Conservation (phyloP, 2,888 invertebrate genomes). For the Tiphia femorata region DNA sequence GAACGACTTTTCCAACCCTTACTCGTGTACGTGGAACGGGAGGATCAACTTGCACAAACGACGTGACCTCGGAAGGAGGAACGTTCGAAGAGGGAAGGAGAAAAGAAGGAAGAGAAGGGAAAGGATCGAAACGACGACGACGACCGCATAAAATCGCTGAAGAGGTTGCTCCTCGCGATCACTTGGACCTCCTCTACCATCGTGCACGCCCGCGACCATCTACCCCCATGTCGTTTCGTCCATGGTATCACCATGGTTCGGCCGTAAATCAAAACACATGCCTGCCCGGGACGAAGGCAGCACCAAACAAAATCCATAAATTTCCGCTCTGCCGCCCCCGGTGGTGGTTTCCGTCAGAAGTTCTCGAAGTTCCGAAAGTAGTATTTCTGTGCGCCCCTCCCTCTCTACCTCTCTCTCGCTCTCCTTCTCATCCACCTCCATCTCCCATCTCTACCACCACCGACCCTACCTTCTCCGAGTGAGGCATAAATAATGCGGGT, state of each 20-base stretch:
- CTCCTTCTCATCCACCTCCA: too few species aligned
- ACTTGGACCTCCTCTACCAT: too few species aligned
- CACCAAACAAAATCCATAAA: constrained; percentile 68
- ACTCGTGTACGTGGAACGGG: too few species aligned
- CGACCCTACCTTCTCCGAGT: too few species aligned
- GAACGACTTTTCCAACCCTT: too few species aligned
- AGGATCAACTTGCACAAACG: too few species aligned
- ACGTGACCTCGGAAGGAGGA: too few species aligned
- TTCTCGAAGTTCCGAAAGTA: constrained; percentile 66
- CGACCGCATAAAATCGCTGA: not conserved
- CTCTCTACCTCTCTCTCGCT: constrained; percentile 36
- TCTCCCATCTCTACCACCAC: too few species aligned
- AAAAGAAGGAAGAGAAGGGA: not conserved
- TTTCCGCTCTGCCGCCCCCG: constrained; percentile 63
- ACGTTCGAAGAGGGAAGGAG: not conserved
- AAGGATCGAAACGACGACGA: not conserved
- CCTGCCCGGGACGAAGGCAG: constrained; percentile 44
- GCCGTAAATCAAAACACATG: constrained; percentile 58
- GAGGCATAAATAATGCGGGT: constrained; percentile 58
- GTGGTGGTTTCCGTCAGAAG: constrained; percentile 65
- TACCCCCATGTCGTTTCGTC: constrained; percentile 8
- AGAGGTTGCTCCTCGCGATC: too few species aligned
- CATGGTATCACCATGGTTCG: constrained; percentile 23
- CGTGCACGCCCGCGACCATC: too few species aligned
- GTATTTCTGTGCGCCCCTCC: constrained; percentile 56